Evolutionary conservation across 1,140 invertebrate species (phyloP).

Genomic region (Lasioglossum albipes): DNA sequence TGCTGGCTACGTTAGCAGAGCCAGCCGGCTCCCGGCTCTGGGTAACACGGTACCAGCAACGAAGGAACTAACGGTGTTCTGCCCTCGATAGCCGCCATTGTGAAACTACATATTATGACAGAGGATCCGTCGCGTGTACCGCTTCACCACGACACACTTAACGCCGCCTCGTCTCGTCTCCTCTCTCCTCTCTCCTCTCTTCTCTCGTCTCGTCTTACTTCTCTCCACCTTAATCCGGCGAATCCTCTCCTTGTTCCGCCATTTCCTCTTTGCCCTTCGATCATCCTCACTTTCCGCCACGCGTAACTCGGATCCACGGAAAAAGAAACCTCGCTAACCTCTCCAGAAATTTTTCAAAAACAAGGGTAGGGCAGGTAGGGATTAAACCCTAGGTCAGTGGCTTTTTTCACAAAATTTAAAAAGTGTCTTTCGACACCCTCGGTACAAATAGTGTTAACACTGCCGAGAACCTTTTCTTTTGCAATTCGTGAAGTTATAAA

Average conservation of each 20-base stretch:
- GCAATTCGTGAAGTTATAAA: no score
- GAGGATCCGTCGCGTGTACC: constrained; percentile 75
- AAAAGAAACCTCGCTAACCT: no score
- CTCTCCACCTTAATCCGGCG: constrained; percentile 35
- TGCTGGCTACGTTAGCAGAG: constrained; percentile 28
- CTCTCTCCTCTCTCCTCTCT: constrained; percentile 61
- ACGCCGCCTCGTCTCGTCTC: constrained; percentile 60
- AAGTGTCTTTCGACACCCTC: no score
- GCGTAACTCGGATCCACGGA: not conserved
- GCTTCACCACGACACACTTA: constrained; percentile 75
- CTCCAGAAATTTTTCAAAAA: no score
- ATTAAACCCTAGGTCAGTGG: no score
- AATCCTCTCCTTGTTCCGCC: constrained; percentile 2
- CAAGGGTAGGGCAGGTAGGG: no score
- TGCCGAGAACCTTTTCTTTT: no score
- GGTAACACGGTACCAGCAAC: constrained; percentile 74
- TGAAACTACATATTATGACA: constrained; percentile 78
- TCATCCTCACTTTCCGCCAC: constrained; percentile 15
- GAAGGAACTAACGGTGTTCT: constrained; percentile 77
- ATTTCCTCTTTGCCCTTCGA: not conserved
- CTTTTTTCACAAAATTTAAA: no score
- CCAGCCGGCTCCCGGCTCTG: constrained; percentile 44
- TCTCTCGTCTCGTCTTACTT: constrained; percentile 37
- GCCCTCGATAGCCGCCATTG: constrained; percentile 78
- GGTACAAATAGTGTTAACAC: no score